These are phyloP conservation scores for Ctenomys sociabilis DNA, from an alignment of 2,113 vertebrate species.

Conservation along the genomic window DNA sequence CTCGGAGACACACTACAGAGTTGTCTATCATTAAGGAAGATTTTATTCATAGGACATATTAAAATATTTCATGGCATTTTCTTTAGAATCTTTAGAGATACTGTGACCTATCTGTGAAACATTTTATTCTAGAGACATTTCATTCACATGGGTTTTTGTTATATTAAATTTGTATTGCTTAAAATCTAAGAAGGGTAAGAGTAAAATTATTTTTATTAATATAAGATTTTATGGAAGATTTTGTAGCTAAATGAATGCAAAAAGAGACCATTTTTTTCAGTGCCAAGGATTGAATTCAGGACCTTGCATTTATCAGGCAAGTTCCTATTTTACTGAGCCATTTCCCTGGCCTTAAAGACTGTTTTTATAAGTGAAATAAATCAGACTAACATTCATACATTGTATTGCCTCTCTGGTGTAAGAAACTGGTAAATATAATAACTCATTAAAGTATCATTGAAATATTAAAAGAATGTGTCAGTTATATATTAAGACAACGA, in stretches of 20 bases:
- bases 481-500: background rate
- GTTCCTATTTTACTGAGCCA: no score
- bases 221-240: no score
- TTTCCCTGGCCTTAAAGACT: no score
- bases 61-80: constrained; percentile 35
- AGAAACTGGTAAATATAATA: background rate
- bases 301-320: no score
- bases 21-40: constrained; percentile 29
- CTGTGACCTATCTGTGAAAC: background rate
- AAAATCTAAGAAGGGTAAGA: background rate
- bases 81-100: constrained; percentile 15
- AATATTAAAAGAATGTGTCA: background rate
- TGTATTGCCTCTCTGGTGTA: no score
- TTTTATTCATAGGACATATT: background rate
- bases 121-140: constrained; percentile 35
- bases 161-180: background rate
- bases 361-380: no score
- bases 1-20: constrained; percentile 21
- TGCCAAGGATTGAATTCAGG: no score
- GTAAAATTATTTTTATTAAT: background rate
- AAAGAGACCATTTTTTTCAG: no score
- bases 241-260: no score
- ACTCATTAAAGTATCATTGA: background rate
- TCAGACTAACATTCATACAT: no score
- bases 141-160: background rate